Percentiles rank a stretch among this genome's conserved stretches.
phyloP scores from a whole-genome alignment of 2,797 vertebrate genomes.

The Hypotaenidia okinawae region DNA sequence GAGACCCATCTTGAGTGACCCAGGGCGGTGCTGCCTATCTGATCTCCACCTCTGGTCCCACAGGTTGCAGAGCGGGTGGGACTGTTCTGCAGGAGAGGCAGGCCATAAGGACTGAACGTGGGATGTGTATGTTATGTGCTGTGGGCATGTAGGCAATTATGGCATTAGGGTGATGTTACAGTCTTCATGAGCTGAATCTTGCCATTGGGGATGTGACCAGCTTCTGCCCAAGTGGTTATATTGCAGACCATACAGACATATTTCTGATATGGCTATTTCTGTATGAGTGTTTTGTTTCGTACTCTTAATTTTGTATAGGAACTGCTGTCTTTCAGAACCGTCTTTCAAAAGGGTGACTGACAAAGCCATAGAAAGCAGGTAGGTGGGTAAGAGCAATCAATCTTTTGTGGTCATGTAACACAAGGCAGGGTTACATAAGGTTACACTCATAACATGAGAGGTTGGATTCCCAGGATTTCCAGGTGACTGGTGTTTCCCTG shows the following conservation, averaged over 20 bases:
- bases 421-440: background rate
- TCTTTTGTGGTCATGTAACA: background rate
- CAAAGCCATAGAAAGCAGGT: background rate
- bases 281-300: background rate
- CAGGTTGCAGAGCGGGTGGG: background rate
- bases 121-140: background rate
- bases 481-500: background rate
- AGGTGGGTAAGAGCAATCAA: background rate
- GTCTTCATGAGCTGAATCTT: background rate
- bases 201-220: background rate
- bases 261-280: background rate
- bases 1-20: background rate
- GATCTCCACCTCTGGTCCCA: background rate
- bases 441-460: background rate
- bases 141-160: background rate
- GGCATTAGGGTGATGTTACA: background rate
- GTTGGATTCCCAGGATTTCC: background rate
- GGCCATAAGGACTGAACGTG: background rate
- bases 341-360: background rate
- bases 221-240: background rate
- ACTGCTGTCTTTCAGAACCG: background rate
- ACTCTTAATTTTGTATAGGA: background rate
- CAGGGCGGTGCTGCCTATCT: background rate
- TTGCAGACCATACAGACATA: background rate
- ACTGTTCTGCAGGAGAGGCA: background rate